Evolutionary conservation across 64 coral and sea anemone genomes (phyloP).

Genomic region (Catalaphyllia jardinei): DNA sequence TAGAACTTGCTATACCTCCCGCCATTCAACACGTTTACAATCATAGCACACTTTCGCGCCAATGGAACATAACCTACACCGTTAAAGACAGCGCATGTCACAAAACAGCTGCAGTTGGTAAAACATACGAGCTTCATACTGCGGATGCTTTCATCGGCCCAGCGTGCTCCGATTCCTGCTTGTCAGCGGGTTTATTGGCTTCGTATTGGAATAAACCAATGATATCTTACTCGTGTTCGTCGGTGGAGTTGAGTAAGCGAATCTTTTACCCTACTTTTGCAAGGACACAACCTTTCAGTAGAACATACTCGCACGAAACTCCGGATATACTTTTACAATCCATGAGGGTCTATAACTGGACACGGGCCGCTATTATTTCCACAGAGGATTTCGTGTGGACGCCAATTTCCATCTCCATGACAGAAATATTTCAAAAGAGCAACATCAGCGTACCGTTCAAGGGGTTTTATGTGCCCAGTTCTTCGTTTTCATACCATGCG

Average conservation of each 20-base stretch:
- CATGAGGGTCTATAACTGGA: conserved; percentile 56
- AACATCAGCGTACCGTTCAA: conserved; percentile 65
- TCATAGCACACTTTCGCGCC: conserved; percentile 24
- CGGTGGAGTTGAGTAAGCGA: conserved; percentile 59
- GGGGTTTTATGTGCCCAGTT: conserved; percentile 55
- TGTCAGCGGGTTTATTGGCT: conserved; percentile 69
- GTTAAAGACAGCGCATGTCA: conserved; percentile 65
- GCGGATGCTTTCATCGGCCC: conserved; percentile 80
- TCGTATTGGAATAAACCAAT: conserved; percentile 79
- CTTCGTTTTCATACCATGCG: conserved; percentile 25
- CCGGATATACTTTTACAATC: conserved; percentile 40
- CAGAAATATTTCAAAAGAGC: conserved; percentile 4
- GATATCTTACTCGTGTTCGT: conserved; percentile 84
- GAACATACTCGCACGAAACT: conserved; percentile 47
- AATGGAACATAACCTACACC: conserved; percentile 68
- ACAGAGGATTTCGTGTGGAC: conserved; percentile 74
- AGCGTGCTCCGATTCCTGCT: conserved; percentile 64
- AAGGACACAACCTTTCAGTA: conserved; percentile 79
- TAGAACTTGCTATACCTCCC: conserved; percentile 46
- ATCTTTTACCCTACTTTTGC: conserved; percentile 68
- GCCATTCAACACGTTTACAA: conserved; percentile 64
- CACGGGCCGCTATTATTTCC: conserved; percentile 51
- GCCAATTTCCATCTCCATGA: conserved; percentile 58
- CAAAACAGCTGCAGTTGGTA: conserved; percentile 49
- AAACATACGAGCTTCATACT: conserved; percentile 51